A percentile compares a stretch with the other conserved stretches of the same genome.
phyloP scores from a whole-genome alignment of 2,888 invertebrate genomes.

The Craniophora ligustri region DNA sequence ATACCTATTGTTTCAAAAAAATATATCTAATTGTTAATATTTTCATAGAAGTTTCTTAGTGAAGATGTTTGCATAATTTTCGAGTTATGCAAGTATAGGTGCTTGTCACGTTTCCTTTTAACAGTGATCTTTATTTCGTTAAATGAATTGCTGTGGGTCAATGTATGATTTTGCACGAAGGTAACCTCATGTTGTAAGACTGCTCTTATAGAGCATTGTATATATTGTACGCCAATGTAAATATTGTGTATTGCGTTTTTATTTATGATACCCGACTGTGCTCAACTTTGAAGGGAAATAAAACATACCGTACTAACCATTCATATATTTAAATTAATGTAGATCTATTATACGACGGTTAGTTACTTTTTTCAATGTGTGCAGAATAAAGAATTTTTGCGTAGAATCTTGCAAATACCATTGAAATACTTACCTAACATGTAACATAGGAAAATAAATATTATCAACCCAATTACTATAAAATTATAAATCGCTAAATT shows the following conservation, averaged over 20 bases:
- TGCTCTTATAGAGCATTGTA: slow-evolving; percentile 67
- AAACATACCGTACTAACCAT: not conserved
- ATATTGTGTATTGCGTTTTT: slow-evolving; percentile 42
- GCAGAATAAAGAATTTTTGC: no score
- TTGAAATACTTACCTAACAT: no score
- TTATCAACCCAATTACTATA: no score
- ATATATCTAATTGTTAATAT: slow-evolving; percentile 43
- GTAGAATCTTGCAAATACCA: no score
- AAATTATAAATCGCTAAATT: no score
- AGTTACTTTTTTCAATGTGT: not conserved
- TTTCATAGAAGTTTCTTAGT: slow-evolving; percentile 38
- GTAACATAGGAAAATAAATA: no score
- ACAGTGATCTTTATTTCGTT: slow-evolving; percentile 29
- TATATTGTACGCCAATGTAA: slow-evolving; percentile 53
- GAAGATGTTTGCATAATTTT: slow-evolving; percentile 23
- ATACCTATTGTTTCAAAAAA: slow-evolving; percentile 37
- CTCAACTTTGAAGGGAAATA: not conserved
- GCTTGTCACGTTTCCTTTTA: slow-evolving; percentile 32
- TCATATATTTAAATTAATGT: not conserved
- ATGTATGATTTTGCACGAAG: slow-evolving; percentile 40
- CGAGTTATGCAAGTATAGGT: slow-evolving; percentile 34
- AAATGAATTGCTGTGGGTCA: slow-evolving; percentile 30
- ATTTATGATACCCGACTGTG: slow-evolving; percentile 21
- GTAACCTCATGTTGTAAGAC: slow-evolving; percentile 52
- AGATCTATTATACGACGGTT: no score